Percentiles rank a stretch among this genome's conserved stretches.
These are phyloP conservation scores for Oncopeltus fasciatus DNA, from an alignment of 1,140 invertebrate species.

Conservation along the genomic window DNA sequence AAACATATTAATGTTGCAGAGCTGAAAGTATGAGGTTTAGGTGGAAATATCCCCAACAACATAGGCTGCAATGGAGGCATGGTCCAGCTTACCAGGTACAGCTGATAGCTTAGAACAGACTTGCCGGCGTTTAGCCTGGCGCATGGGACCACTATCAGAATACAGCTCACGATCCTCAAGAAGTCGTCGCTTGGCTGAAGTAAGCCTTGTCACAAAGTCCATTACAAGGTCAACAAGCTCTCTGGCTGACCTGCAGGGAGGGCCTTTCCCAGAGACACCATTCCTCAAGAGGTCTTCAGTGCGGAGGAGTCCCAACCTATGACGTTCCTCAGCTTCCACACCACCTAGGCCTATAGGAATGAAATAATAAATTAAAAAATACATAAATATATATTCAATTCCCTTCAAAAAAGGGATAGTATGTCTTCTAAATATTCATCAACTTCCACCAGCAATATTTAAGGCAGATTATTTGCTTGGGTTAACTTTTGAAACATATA, in stretches of 20 bases:
- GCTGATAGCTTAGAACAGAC: slow-evolving; percentile 55
- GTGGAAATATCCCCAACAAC: slow-evolving; percentile 40
- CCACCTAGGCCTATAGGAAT: slow-evolving; percentile 43
- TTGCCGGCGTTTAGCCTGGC: slow-evolving; percentile 48
- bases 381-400: background rate
- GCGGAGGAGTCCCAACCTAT: slow-evolving; percentile 60
- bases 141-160: slow-evolving; percentile 40
- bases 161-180: slow-evolving; percentile 72
- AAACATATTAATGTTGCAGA: too few species aligned
- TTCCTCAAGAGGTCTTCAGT: slow-evolving; percentile 66
- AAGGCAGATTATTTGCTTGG: too few species aligned
- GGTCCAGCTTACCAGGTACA: slow-evolving; percentile 85
- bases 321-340: slow-evolving; percentile 65
- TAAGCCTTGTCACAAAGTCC: slow-evolving; percentile 61
- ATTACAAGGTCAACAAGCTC: slow-evolving; percentile 58
- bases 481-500: too few species aligned
- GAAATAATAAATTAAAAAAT: background rate
- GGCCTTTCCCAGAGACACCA: slow-evolving; percentile 49
- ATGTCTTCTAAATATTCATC: too few species aligned
- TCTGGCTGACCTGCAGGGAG: slow-evolving; percentile 37
- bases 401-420: too few species aligned
- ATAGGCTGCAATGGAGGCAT: slow-evolving; percentile 75
- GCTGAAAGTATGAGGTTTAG: too few species aligned
- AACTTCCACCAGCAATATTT: too few species aligned
- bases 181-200: slow-evolving; percentile 59